These are phyloP conservation scores for Presbytis comata DNA, from an alignment of 2,797 vertebrate species.

Conservation along the genomic window DNA sequence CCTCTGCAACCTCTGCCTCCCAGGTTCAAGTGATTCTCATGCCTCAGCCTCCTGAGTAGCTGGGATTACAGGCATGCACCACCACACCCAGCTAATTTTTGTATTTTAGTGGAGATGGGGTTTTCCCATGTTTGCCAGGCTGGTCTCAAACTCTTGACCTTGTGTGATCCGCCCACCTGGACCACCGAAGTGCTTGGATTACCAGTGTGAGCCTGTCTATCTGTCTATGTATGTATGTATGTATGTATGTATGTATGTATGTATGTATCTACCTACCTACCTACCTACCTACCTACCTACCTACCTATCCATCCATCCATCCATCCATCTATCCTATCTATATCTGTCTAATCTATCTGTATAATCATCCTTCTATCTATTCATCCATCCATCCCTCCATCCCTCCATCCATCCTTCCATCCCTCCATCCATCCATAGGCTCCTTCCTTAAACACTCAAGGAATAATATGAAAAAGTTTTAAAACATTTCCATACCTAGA, in stretches of 20 bases:
- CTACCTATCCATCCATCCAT: fast-evolving
- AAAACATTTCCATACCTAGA: background rate
- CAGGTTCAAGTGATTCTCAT: background rate
- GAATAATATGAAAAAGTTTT: background rate
- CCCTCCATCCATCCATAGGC: background rate
- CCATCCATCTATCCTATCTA: background rate
- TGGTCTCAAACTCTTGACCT: background rate
- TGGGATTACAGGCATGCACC: background rate
- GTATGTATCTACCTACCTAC: background rate
- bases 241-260: too few relatives aligned
- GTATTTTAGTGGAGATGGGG: background rate
- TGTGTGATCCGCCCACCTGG: background rate
- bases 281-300: too few relatives aligned
- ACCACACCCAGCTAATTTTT: background rate
- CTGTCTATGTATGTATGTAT: fast-evolving
- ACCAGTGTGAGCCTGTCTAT: background rate
- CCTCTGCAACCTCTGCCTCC: background rate
- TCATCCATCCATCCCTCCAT: background rate
- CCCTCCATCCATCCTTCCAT: background rate
- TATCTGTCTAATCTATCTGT: too few relatives aligned
- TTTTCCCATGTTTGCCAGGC: background rate
- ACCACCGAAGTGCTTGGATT: background rate
- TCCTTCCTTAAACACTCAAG: background rate
- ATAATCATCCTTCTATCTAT: too few relatives aligned
- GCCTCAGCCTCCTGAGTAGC: background rate